Base-by-base conservation (phyloP, 1,140 invertebrate species). In the Cotesia glomerata region DNA sequence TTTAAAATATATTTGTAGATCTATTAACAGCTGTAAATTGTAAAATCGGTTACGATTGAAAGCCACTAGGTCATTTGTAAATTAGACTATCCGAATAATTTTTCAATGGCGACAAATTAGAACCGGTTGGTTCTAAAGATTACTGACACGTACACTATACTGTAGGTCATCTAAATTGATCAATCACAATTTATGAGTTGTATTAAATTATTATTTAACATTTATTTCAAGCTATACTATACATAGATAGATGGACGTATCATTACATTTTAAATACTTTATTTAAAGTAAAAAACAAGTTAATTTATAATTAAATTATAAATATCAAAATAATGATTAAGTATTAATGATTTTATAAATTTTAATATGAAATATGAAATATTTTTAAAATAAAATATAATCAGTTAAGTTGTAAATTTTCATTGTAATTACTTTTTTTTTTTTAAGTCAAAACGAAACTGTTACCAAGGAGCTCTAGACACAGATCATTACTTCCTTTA, bases 331-430 rank as follows among this genome's bases (percentile, higher is more conserved):
- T 14, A 56, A 56, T 26, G 26, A 26, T 14, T 14, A 56, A 45
- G n/a, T 64, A 13, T n/a, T 13, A 64, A 49, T 16, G 4, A 49
- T 45, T 39, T 39, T 64, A 39, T 63, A 36, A 63, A 63, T 63
- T 63, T 34, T 36, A 63, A 36, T 63, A n/a, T 14, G 16, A 34
- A n/a, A 36, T 11, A 36, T 63, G 45, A 63, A 63, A 34, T 74
- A 49, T 70, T 63, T 69, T 73, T 59, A 64, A 45, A 18, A 49
- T 14, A 69, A 51, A 18, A 14, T 35, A 35, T 69, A 62, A 26
- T 62, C 7, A 75, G 26, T 72, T 58, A 7, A 45, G 39, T 7
- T 7, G 39, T 45, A 5, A 45, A 45, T 45, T 45, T 45, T 9
- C 11, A 9, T 7, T 45, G 11, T 11, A 45, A 45, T 45, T 45